Percentiles rank a stretch among this genome's conserved stretches.
These are phyloP conservation scores for Drosophila kikkawai DNA, from an alignment of 1,140 invertebrate species.

Conservation along the genomic window DNA sequence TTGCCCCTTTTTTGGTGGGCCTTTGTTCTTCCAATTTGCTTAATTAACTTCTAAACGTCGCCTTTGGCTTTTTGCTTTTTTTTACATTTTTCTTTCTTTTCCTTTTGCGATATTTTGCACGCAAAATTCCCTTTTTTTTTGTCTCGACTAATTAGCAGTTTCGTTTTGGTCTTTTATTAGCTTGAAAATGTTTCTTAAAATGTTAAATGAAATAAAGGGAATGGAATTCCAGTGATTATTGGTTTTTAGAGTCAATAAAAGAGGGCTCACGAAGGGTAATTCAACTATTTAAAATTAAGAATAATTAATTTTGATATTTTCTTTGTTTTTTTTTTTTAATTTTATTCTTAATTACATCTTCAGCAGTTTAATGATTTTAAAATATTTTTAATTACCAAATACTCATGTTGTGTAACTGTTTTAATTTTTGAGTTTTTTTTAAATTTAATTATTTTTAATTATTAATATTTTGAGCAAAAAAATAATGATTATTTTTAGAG, in stretches of 20 bases:
- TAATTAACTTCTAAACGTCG: constrained; percentile 82
- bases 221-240: constrained; percentile 6
- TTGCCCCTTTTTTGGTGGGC: constrained; percentile 15
- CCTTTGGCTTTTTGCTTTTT: constrained; percentile 65
- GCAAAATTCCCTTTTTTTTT: constrained; percentile 55
- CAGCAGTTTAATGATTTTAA: no score
- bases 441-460: no score
- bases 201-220: neutral
- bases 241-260: neutral
- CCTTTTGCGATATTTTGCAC: constrained; percentile 28
- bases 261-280: neutral
- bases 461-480: no score
- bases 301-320: no score
- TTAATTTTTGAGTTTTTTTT: no score
- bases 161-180: constrained; percentile 48
- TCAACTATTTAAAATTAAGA: neutral
- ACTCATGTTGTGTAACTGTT: no score
- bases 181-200: constrained; percentile 12
- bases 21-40: constrained; percentile 74
- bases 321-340: no score
- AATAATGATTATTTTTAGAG: no score
- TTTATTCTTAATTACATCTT: no score
- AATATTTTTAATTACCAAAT: no score
- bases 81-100: constrained; percentile 4
- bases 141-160: constrained; percentile 66